These are phyloP conservation scores for Stenodema calcarata DNA, from an alignment of 2,888 invertebrate genomes.

Conservation along the genomic window DNA sequence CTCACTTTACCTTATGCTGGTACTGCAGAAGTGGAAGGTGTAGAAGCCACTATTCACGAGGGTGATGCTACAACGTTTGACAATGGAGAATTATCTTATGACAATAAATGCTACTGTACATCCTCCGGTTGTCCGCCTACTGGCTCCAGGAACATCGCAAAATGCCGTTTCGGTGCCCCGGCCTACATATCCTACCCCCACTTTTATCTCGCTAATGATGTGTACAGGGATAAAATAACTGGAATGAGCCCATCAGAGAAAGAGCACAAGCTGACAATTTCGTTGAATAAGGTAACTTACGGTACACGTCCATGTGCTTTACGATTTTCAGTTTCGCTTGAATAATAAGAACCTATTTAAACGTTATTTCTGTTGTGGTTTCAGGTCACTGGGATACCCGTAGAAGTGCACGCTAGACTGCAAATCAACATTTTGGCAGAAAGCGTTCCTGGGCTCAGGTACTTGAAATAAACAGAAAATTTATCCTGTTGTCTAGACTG, in stretches of 20 bases:
- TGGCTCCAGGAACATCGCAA: slow-evolving; percentile 60
- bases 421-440: slow-evolving; percentile 76
- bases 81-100: slow-evolving; percentile 70
- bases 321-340: too few species aligned
- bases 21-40: slow-evolving; percentile 60
- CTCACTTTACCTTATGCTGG: slow-evolving; percentile 17
- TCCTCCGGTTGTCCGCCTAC: slow-evolving; percentile 55
- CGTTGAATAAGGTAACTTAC: slow-evolving; percentile 73
- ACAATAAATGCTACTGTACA: slow-evolving; percentile 74
- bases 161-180: slow-evolving; percentile 62
- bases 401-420: slow-evolving; percentile 74
- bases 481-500: not conserved
- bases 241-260: slow-evolving; percentile 62
- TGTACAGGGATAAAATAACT: slow-evolving; percentile 60
- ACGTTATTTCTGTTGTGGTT: slow-evolving; percentile 51
- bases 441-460: slow-evolving; percentile 66
- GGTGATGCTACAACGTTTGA: slow-evolving; percentile 74
- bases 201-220: slow-evolving; percentile 62
- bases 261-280: slow-evolving; percentile 62
- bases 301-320: too few species aligned
- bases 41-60: slow-evolving; percentile 66
- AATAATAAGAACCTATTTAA: too few species aligned
- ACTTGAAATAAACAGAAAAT: slow-evolving; percentile 58
- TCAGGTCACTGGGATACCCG: slow-evolving; percentile 76
- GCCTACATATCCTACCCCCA: slow-evolving; percentile 64